phyloP scores from a whole-genome alignment of 2,113 vertebrate genomes.

The Ochotona princeps region DNA sequence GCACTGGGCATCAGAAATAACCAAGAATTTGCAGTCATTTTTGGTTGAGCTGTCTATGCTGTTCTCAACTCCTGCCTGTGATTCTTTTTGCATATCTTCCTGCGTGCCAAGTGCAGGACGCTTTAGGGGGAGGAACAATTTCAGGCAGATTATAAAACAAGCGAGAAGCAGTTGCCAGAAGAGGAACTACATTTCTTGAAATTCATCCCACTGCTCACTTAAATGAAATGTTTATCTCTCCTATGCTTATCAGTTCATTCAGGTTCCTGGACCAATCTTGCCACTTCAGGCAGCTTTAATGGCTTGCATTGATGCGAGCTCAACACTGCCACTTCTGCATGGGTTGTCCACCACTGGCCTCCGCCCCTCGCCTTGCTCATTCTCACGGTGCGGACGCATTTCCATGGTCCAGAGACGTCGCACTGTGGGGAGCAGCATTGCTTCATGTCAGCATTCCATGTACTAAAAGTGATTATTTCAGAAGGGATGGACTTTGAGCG shows the following conservation, averaged over 20 bases:
- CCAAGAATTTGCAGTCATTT: neutral
- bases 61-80: neutral
- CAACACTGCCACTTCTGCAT: slow-evolving; percentile 37
- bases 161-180: neutral
- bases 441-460: neutral
- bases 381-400: neutral
- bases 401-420: slow-evolving; percentile 13
- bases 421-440: neutral
- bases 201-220: slow-evolving; percentile 39
- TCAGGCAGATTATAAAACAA: slow-evolving; percentile 64
- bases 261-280: slow-evolving; percentile 60
- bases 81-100: slow-evolving; percentile 33
- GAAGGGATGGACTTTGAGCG: slow-evolving; percentile 23
- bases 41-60: neutral
- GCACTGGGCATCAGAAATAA: neutral
- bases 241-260: slow-evolving; percentile 53
- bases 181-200: slow-evolving; percentile 58
- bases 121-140: slow-evolving; percentile 3
- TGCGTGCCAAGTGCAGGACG: neutral
- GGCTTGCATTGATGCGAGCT: slow-evolving; percentile 57
- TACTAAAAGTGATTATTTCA: slow-evolving; percentile 49
- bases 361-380: neutral
- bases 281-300: slow-evolving; percentile 49
- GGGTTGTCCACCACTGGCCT: slow-evolving; percentile 12
- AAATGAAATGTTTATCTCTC: slow-evolving; percentile 63